Conservation (phyloP, 2,113 vertebrate genomes). For the Sinocyclocheilus maitianheensis region DNA sequence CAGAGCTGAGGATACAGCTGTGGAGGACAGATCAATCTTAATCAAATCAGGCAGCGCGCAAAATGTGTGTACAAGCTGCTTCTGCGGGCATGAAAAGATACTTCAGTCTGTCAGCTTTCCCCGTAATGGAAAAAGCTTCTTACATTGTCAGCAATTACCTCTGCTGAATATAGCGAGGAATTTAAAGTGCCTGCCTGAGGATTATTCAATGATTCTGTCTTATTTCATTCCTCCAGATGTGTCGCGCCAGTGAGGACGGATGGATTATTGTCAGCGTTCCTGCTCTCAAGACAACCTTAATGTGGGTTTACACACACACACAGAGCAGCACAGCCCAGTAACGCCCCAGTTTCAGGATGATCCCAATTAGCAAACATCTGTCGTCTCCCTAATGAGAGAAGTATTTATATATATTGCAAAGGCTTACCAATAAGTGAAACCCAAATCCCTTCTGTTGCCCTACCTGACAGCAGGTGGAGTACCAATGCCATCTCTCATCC, state of each 20-base stretch:
- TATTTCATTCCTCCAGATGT: constrained; percentile 57
- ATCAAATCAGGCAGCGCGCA: constrained; percentile 46
- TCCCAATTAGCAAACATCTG: constrained; percentile 60
- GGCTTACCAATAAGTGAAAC: constrained; percentile 40
- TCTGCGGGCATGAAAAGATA: constrained; percentile 51
- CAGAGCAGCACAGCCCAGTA: constrained; percentile 44
- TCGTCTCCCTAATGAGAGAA: constrained; percentile 43
- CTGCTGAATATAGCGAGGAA: constrained; percentile 44
- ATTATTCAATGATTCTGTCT: constrained; percentile 50
- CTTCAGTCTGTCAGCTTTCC: constrained; percentile 58
- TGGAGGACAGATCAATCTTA: constrained; percentile 55
- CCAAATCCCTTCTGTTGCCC: constrained; percentile 38
- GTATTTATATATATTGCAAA: constrained; percentile 47
- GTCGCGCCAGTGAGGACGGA: constrained; percentile 40
- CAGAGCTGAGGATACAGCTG: constrained; percentile 50
- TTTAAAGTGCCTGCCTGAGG: constrained; percentile 49
- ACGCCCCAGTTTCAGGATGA: constrained; percentile 56
- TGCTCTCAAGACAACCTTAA: constrained; percentile 28
- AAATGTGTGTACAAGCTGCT: constrained; percentile 50
- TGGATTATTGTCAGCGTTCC: constrained; percentile 43
- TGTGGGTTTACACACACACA: constrained; percentile 25
- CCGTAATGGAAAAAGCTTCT: constrained; percentile 54
- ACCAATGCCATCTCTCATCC: constrained; percentile 17
- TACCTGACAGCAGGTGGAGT: constrained; percentile 34
- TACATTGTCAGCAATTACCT: constrained; percentile 60